Conservation (phyloP, 2,888 invertebrate species). For the Brassicogethes aeneus region DNA sequence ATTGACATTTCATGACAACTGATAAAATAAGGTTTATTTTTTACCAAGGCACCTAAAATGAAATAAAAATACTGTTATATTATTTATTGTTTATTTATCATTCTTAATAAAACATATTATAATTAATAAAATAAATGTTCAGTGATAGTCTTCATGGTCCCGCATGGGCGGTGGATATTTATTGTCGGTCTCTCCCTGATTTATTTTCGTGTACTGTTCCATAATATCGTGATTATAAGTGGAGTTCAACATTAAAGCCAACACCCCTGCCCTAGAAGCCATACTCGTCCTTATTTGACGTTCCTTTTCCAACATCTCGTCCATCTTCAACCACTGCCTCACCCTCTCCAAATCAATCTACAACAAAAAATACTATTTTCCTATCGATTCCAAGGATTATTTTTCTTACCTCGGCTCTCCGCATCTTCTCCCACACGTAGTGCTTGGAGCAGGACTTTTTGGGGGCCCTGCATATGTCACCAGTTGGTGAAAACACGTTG, state of each 20-base stretch:
- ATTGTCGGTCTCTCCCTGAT: not conserved
- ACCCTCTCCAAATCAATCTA: conserved; percentile 91
- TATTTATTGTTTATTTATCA: too few species aligned
- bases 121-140: too few species aligned
- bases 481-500: conserved; percentile 75
- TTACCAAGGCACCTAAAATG: too few species aligned
- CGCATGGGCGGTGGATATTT: too few species aligned
- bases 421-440: conserved; percentile 91
- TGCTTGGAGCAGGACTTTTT: conserved; percentile 89
- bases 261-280: conserved; percentile 78
- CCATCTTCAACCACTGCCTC: conserved; percentile 85
- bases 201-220: conserved; percentile 52
- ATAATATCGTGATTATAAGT: conserved; percentile 91
- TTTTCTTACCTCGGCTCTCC: conserved; percentile 72
- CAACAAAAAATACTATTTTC: conserved; percentile 5
- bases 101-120: too few species aligned
- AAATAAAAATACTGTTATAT: too few species aligned
- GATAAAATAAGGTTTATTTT: too few species aligned
- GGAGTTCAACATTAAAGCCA: conserved; percentile 93
- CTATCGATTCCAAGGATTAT: not conserved
- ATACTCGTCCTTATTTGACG: conserved; percentile 68
- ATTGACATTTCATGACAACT: too few species aligned
- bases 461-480: conserved; percentile 78
- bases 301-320: conserved; percentile 91
- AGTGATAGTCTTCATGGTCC: too few species aligned